Evolutionary conservation across 2,797 vertebrate genomes (phyloP), one percentile per base, ranked within the genome.

Genomic region (Chelidonichthys spinosus): DNA sequence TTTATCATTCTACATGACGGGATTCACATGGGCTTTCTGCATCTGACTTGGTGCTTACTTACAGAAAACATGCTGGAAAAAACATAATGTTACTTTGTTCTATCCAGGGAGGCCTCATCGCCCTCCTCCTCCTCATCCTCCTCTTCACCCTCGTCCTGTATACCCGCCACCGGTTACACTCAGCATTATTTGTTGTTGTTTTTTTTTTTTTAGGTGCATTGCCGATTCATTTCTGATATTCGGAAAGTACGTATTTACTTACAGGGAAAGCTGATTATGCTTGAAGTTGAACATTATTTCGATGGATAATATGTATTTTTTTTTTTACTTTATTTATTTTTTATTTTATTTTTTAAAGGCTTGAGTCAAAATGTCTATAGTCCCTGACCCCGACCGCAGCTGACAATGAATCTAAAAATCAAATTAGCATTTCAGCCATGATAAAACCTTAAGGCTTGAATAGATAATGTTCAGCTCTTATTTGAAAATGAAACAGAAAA

Each of bases 61-160:
- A 7, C 36, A 53, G 33, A n/a, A 58, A 78, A 64, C 44, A 4
- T 7, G 53, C 37, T 52, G 33, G 43, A 39, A 65, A 49, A 8
- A 6, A 32, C 32, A 32, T 52, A 6, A 61, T 32, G n/a, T 25
- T 11, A 15, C 18, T 46, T 53, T 32, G 2, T 32, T 60, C 58
- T 32, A 40, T 61, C 6, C 91, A 99, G 98, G 98, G 98, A 7
- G 98, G 98, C 63, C 94, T 99, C 87, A 99, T 99, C 0, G 98
- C 98, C 0, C 93, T 99, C 61, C 94, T 99, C 0, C 94, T 99
- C 69, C 94, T 99, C n/a, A 95, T 99, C 71, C 92, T 99, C 49
- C 96, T 98, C 67, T 98, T 99, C 94, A 97, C 96, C 0, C 95
- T 99, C 67, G 98, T 97, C 4, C 90, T 99, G 32, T 98, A 97